Conservation (phyloP, 2,113 vertebrate species). For the Zosterops hypoxanthus region DNA sequence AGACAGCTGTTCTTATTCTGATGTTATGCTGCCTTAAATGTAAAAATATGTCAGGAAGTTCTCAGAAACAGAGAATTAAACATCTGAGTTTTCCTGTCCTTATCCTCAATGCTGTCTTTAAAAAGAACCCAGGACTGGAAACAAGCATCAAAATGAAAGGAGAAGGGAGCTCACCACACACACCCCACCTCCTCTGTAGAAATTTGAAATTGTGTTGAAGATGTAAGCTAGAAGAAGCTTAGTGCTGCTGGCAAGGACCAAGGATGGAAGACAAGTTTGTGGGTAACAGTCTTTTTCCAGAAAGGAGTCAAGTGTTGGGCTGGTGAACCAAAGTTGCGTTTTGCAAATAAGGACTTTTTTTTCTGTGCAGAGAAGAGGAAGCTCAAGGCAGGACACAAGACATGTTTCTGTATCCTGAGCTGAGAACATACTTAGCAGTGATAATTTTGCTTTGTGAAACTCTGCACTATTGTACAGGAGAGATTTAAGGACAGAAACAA, state of each 20-base stretch:
- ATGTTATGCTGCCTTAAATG: neutral
- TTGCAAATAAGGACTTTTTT: neutral
- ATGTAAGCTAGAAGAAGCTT: neutral
- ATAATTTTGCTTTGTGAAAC: neutral
- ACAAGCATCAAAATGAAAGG: neutral
- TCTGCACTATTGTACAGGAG: neutral
- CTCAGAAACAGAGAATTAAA: neutral
- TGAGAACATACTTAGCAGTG: neutral
- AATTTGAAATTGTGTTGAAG: neutral
- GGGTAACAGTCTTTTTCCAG: neutral
- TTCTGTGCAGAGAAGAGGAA: neutral
- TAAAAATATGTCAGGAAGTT: neutral
- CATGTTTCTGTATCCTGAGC: neutral
- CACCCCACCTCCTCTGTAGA: neutral
- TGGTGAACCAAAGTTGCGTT: neutral
- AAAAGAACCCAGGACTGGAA: neutral
- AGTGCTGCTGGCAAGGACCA: neutral
- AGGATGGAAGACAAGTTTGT: neutral
- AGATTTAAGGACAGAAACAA: neutral
- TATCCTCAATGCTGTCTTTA: neutral
- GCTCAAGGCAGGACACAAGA: neutral
- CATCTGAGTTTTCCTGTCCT: neutral
- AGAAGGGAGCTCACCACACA: neutral
- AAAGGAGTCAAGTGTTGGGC: neutral
- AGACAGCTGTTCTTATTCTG: neutral